A percentile compares a stretch with the other conserved stretches of the same genome.
These are phyloP conservation scores for Tangara arthus DNA, from an alignment of 2,797 vertebrate species.

Conservation along the genomic window DNA sequence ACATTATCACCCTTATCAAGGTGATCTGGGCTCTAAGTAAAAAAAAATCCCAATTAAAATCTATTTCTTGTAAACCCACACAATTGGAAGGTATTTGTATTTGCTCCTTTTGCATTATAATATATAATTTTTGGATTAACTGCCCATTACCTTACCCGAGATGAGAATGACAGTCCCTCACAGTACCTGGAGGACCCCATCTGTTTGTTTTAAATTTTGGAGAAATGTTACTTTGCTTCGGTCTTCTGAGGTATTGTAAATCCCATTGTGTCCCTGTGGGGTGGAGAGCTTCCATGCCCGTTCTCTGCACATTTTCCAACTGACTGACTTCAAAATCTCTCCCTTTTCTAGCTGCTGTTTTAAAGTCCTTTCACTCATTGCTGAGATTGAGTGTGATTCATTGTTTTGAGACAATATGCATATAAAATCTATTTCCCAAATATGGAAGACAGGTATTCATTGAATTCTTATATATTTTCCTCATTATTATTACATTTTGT, in stretches of 20 bases:
- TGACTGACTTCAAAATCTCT: neutral
- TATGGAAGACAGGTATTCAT: slow-evolving; percentile 32
- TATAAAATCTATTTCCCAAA: slow-evolving; percentile 27
- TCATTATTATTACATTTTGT: slow-evolving; percentile 4
- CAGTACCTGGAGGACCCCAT: neutral
- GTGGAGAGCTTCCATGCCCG: neutral
- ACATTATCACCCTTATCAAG: neutral
- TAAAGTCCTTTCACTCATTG: slow-evolving; percentile 18
- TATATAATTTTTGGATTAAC: neutral
- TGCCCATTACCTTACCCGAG: neutral
- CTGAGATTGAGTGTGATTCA: neutral
- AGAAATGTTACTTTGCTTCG: neutral
- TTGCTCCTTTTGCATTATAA: neutral
- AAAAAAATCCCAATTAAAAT: neutral
- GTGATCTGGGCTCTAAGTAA: neutral
- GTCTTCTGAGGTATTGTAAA: neutral
- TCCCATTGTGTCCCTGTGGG: rapidly evolving
- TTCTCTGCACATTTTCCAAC: neutral
- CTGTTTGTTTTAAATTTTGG: neutral
- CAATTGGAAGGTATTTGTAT: neutral
- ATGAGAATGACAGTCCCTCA: neutral
- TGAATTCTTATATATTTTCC: slow-evolving; percentile 1
- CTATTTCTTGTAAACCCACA: neutral
- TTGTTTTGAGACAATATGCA: slow-evolving; percentile 26
- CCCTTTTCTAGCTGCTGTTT: neutral